A percentile compares a stretch with the other conserved stretches of the same genome.
Evolutionary conservation across 2,113 vertebrate species (phyloP).

Genomic region (Micronycteris hirsuta): DNA sequence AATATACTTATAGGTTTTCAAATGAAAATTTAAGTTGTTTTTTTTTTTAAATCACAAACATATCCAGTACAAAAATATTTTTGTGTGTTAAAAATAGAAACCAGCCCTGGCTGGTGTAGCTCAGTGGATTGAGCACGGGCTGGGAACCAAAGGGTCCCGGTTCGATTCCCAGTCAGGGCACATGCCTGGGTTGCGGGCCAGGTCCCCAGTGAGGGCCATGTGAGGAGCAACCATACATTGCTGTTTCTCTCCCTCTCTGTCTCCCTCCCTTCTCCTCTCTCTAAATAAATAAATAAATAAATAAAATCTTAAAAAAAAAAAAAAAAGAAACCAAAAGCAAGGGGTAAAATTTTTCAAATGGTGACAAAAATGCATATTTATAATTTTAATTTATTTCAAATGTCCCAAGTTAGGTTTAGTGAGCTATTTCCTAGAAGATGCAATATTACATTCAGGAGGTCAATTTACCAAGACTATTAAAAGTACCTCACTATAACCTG

Average conservation of each 20-base stretch:
- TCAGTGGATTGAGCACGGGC: too few species aligned
- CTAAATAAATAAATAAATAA: too few species aligned
- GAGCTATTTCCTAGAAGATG: background rate
- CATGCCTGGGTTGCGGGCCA: too few species aligned
- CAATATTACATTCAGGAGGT: background rate
- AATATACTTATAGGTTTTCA: background rate
- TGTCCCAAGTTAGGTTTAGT: background rate
- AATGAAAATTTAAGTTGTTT: background rate
- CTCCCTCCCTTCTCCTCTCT: too few species aligned
- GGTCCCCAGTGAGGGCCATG: too few species aligned
- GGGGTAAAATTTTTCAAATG: background rate
- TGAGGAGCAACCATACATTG: too few species aligned
- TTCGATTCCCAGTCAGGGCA: too few species aligned
- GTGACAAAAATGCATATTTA: background rate
- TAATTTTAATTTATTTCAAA: background rate
- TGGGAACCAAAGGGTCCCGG: too few species aligned
- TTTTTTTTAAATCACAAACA: background rate
- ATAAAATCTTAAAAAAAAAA: too few species aligned
- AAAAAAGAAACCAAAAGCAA: conserved; percentile 1
- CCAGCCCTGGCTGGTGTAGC: too few species aligned
- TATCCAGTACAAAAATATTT: background rate
- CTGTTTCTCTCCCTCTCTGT: too few species aligned
- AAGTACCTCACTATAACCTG: background rate
- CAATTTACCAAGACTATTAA: background rate
- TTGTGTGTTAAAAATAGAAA: background rate